Percentiles rank a stretch among this genome's conserved stretches.
Evolutionary conservation across 2,888 invertebrate species (phyloP).

Genomic region (Parasteatoda lunata): DNA sequence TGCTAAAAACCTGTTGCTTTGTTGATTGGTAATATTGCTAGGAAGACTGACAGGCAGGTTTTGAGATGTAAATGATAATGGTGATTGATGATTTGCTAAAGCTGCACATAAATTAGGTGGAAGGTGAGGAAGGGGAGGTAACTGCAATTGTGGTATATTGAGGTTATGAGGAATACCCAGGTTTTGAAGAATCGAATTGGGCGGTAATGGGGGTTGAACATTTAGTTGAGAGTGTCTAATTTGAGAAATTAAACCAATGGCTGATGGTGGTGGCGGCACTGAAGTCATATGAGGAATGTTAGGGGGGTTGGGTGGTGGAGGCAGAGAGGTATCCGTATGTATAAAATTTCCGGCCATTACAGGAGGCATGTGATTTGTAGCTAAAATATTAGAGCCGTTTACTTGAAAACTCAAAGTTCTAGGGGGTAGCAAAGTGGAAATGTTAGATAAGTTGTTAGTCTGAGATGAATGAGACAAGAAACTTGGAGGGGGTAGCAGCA

Average conservation of each 20-base stretch:
- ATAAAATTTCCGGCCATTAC: slow-evolving; percentile 68
- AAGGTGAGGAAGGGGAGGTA: slow-evolving; percentile 46
- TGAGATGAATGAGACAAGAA: slow-evolving; percentile 70
- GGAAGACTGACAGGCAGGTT: slow-evolving; percentile 57
- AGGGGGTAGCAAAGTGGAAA: slow-evolving; percentile 57
- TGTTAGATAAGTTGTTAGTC: slow-evolving; percentile 26
- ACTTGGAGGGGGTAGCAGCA: slow-evolving; percentile 71
- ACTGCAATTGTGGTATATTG: slow-evolving; percentile 46
- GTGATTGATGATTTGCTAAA: slow-evolving; percentile 42
- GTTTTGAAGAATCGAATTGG: slow-evolving; percentile 55
- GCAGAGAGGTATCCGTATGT: slow-evolving; percentile 46
- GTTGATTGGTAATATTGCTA: slow-evolving; percentile 40
- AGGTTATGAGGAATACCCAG: slow-evolving; percentile 40
- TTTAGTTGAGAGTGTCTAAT: slow-evolving; percentile 45
- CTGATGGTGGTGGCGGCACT: slow-evolving; percentile 54
- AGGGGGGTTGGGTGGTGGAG: slow-evolving; percentile 49
- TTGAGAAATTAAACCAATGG: slow-evolving; percentile 53
- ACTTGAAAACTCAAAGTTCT: slow-evolving; percentile 64
- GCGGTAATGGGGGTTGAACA: slow-evolving; percentile 38
- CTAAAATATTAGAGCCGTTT: slow-evolving; percentile 48
- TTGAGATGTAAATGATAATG: slow-evolving; percentile 25
- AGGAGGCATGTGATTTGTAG: slow-evolving; percentile 64
- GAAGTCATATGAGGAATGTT: slow-evolving; percentile 51
- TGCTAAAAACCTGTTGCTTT: slow-evolving; percentile 25
- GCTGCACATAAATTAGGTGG: slow-evolving; percentile 53